Base-by-base conservation (phyloP, 2,888 invertebrate species). In the Caenorhabditis virilis region DNA sequence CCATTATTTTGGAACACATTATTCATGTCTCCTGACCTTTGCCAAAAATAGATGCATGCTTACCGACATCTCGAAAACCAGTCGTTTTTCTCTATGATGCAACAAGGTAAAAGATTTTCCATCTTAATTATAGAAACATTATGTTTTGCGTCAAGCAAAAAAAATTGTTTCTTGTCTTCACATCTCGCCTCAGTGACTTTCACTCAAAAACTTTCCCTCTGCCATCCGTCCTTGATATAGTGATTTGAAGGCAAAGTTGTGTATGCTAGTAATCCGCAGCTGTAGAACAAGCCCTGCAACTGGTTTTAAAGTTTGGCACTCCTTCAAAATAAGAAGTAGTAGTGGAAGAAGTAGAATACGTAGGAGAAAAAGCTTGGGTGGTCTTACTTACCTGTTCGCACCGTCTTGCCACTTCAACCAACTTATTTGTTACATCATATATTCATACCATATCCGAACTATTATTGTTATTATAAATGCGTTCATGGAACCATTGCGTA, bases 321-420 rank as follows among this genome's bases (percentile, higher is more conserved):
- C 43, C 48, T 63, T 42, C 56, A 56, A 52, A 56, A 56, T 50
- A 55, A 61, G 50, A 51, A 39, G 22, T 20, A 5, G 22, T 20
- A 36, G 36, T 5, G n/a, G 5, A 7, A 36, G 61, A 62, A 35
- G 55, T 51, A 54, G 54, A 39, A 41, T 46, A 48, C 30, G 30
- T 27, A 54, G 35, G n/a, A 46, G 20, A 27, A 15, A 15, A 1
- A 27, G 13, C 27, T 30, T 42, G 46, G 63, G 57, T 54, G 64
- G 64, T 64, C 47, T 49, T 30, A 30, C 30, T n/a, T 58, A 64
- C 64, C 58, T 64, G 64, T 64, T 64, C 50, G 51, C 45, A 41
- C 46, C 46, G 51, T 61, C 42, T 51, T 61, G 42, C 55, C 51
- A 56, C 61, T 61, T 51, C 47, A 52, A 49, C 41, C 52, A 30